Base-by-base conservation (phyloP, 2,797 vertebrate species). In the Kryptopterus vitreolus region DNA sequence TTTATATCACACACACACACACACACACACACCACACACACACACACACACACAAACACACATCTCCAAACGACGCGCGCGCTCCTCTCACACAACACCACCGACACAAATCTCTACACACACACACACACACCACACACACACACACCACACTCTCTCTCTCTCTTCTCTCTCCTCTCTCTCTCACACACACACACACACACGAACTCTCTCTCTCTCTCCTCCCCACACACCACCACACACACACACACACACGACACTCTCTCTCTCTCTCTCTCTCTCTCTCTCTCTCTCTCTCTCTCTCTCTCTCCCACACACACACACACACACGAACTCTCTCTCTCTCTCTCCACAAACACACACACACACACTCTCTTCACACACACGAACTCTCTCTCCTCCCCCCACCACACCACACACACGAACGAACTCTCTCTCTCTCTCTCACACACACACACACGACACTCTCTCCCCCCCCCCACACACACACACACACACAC, bases 381-480 rank as follows among this genome's bases (percentile, higher is more conserved):
- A 33, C 62, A 20, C 31, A 16, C 61, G n/a, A n/a, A n/a, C n/a
- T n/a, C n/a, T n/a, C n/a, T n/a, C n/a, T n/a, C n/a, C n/a, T n/a
- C n/a, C n/a, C n/a, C n/a, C n/a, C n/a, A n/a, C n/a, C n/a, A 18
- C 61, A 29, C 35, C 75, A 1, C 61, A 11, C 61, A 26, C 46
- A 11, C n/a, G n/a, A n/a, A n/a, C n/a, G n/a, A n/a, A n/a, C n/a
- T n/a, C n/a, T n/a, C n/a, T n/a, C n/a, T n/a, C n/a, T n/a, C n/a
- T n/a, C n/a, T n/a, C n/a, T n/a, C 75, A 26, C 76, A 31, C 50
- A 29, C 76, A 76, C 57, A 61, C 38, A 52, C 58, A 76, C n/a
- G n/a, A n/a, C n/a, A n/a, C n/a, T n/a, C n/a, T n/a, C n/a, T n/a
- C n/a, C n/a, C n/a, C n/a, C n/a, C n/a, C n/a, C n/a, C n/a, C n/a